Evolutionary conservation across 2,113 vertebrate species (phyloP).

Genomic region (Pampusana beccarii): DNA sequence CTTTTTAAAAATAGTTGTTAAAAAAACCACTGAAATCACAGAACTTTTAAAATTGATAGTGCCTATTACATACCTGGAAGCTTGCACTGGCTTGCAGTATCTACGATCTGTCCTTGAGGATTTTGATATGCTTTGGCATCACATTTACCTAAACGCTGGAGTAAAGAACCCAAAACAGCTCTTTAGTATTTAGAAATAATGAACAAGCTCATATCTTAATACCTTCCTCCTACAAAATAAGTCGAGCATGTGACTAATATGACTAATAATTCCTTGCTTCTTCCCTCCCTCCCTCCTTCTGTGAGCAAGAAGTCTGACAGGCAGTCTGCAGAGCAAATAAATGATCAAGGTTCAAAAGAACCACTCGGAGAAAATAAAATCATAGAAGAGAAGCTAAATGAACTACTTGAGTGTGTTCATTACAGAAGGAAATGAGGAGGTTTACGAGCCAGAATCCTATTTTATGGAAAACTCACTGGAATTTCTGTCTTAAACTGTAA

Average conservation of each 20-base stretch:
- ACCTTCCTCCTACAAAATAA: neutral
- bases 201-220: neutral
- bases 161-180: neutral
- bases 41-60: neutral
- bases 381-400: neutral
- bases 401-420: neutral
- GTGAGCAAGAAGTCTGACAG: neutral
- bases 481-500: neutral
- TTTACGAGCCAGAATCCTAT: neutral
- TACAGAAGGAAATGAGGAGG: neutral
- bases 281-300: neutral
- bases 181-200: neutral
- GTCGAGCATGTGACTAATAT: neutral
- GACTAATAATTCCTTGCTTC: neutral
- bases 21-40: neutral
- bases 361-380: neutral
- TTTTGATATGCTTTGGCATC: neutral
- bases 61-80: constrained; percentile 47
- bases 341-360: neutral
- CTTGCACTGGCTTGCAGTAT: constrained; percentile 2
- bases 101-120: neutral
- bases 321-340: neutral
- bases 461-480: neutral
- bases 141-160: constrained; percentile 78
- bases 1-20: neutral